Evolutionary conservation across 2,113 vertebrate species (phyloP).

Genomic region (Canis aureus): DNA sequence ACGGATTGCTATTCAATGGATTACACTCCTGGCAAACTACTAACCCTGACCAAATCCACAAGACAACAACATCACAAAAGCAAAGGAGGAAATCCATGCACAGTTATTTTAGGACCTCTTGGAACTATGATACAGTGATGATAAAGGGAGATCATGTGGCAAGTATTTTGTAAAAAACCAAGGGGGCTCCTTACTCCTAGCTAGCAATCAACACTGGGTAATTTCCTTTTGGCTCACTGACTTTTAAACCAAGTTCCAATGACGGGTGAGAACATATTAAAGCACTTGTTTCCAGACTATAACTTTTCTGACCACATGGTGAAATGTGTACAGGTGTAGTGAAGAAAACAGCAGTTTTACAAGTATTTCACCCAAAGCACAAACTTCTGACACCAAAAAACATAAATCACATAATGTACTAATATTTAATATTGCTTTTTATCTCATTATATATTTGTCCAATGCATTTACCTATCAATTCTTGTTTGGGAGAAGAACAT

Average conservation of each 20-base stretch:
- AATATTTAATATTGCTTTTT: constrained; percentile 87
- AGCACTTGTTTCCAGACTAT: constrained; percentile 82
- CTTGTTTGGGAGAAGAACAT: constrained; percentile 84
- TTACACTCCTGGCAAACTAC: constrained; percentile 84
- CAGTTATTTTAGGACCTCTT: constrained; percentile 83
- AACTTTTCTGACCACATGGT: constrained; percentile 79
- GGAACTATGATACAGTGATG: constrained; percentile 86
- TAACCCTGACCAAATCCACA: constrained; percentile 83
- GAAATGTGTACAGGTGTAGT: constrained; percentile 64
- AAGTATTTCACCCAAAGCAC: constrained; percentile 85
- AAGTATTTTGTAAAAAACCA: constrained; percentile 77
- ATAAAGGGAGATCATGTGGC: constrained; percentile 57
- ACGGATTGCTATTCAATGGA: constrained; percentile 75
- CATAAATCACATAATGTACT: constrained; percentile 78
- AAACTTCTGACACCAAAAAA: constrained; percentile 79
- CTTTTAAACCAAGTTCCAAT: constrained; percentile 76
- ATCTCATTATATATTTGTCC: constrained; percentile 76
- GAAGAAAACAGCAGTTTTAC: constrained; percentile 84
- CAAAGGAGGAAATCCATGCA: constrained; percentile 87
- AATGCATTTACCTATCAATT: constrained; percentile 77
- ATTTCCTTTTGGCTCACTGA: constrained; percentile 70
- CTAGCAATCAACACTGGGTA: constrained; percentile 56
- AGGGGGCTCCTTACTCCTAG: constrained; percentile 71
- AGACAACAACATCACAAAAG: constrained; percentile 84
- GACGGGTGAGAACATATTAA: constrained; percentile 72